phyloP scores from a whole-genome alignment of 2,797 vertebrate genomes.

The Hyperoplus lanceolatus region DNA sequence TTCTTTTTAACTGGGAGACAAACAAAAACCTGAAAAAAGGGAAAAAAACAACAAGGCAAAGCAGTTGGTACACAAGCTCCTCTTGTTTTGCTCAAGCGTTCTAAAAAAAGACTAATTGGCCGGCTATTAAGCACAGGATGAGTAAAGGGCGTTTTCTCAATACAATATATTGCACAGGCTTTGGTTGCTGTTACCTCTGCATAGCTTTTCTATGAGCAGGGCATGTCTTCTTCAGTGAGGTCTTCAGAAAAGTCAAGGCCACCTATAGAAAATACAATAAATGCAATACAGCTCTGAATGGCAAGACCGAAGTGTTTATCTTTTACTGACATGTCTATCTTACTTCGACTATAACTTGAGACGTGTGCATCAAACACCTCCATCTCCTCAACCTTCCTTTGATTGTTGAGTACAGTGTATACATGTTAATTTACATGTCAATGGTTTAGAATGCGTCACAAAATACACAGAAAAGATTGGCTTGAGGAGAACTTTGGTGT shows the following conservation, averaged over 20 bases:
- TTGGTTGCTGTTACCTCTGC: slow-evolving; percentile 18
- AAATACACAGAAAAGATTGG: background rate
- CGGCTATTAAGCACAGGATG: slow-evolving; percentile 34
- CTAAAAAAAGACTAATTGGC: slow-evolving; percentile 20
- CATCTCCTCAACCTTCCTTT: background rate
- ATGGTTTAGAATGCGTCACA: background rate
- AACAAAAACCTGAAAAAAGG: slow-evolving; percentile 15
- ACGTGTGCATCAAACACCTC: slow-evolving; percentile 4
- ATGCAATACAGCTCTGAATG: slow-evolving; percentile 28
- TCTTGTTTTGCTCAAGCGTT: slow-evolving; percentile 28
- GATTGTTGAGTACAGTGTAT: background rate
- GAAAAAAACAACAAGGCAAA: slow-evolving; percentile 3
- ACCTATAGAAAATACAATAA: background rate
- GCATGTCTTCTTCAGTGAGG: background rate
- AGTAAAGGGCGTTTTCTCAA: slow-evolving; percentile 26
- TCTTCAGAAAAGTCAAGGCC: slow-evolving; percentile 50
- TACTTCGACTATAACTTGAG: background rate
- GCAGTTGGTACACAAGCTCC: slow-evolving; percentile 32
- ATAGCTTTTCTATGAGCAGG: slow-evolving; percentile 3
- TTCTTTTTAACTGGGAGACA: slow-evolving; percentile 30
- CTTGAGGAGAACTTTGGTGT: background rate
- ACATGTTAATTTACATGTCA: background rate
- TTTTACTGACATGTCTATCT: slow-evolving; percentile 8
- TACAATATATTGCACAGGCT: slow-evolving; percentile 19
- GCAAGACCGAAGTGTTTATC: slow-evolving; percentile 5